Base-by-base conservation (phyloP, 2,888 invertebrate genomes). In the Dimorphilus gyrociliatus region DNA sequence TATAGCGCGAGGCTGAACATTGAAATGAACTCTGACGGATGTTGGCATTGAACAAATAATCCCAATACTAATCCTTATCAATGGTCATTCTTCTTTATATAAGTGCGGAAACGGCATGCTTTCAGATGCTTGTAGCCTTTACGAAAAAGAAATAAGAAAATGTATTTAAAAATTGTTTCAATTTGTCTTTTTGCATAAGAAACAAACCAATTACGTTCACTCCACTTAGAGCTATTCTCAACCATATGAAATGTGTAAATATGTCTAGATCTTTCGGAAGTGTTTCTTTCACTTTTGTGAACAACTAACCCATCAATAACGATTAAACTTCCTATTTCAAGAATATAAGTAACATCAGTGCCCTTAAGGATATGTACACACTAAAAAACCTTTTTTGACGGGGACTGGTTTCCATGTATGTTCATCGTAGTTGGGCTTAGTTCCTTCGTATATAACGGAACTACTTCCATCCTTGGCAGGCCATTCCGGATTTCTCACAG, bases 231-330 rank as follows among this genome's bases (percentile, higher is more conserved):
- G 3, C 41, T 33, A 13, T 74, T 66, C 59, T 97, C 94, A 33
- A 81, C 71, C 1, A 88, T 72, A 59, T 97, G 94, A 64, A 92
- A 90, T 4, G 90, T 88, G 64, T 94, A 97, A 1, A 82, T 85
- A 49, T 85, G 81, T 19, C 94, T 73, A n/a, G 84, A 77, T 39
- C 72, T 71, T 2, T 70, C 56, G 0, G 88, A 88, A 36, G 69
- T 75, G 61, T 97, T 97, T 6, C 70, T 67, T 30, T 79, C 79
- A 51, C 90, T 92, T 55, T 78, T 80, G 61, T 97, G 94, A 0
- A 92, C 79, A 1, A 90, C 84, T 53, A 80, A 74, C 0, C 90
- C 90, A 53, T 94, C 81, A 37, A 97, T 77, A 23, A 94, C 57
- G 30, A 94, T 73, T 45, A 81, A 77, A 2, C 80, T 74, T 24